Evolutionary conservation across 2,113 vertebrate genomes (phyloP).

Genomic region (Rhagologus leucostigma): DNA sequence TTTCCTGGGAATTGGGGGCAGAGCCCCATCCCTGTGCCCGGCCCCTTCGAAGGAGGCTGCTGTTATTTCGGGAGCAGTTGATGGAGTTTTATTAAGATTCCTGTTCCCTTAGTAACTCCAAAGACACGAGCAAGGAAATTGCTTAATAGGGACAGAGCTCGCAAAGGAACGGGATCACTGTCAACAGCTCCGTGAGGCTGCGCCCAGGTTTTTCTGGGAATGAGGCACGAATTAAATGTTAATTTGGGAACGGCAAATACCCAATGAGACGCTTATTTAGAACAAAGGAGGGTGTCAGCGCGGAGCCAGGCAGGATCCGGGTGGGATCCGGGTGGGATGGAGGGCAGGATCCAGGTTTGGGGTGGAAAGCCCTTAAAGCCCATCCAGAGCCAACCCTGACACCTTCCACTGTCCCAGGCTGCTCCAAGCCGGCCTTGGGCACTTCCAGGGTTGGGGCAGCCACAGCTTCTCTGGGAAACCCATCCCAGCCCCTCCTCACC

Average conservation of each 20-base stretch:
- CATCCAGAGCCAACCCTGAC: not conserved
- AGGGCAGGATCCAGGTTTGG: not conserved
- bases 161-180: not conserved
- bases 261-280: not conserved
- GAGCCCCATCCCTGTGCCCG: not conserved
- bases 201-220: not conserved
- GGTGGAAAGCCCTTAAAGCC: not conserved
- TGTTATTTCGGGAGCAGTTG: slow-evolving; percentile 25
- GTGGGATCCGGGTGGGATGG: not conserved
- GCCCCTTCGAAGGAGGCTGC: not conserved
- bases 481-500: not conserved
- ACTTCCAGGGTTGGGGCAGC: not conserved
- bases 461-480: not conserved
- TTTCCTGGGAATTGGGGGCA: not conserved
- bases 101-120: slow-evolving; percentile 61
- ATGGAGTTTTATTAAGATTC: slow-evolving; percentile 53
- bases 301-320: not conserved
- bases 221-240: not conserved
- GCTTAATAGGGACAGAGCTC: not conserved
- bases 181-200: not conserved
- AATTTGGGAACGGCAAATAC: not conserved
- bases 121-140: not conserved
- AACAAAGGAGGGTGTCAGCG: not conserved
- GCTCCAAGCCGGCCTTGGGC: not conserved
- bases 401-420: rapidly evolving